phyloP scores from a whole-genome alignment of 2,888 invertebrate species.

The Microctonus brassicae region DNA sequence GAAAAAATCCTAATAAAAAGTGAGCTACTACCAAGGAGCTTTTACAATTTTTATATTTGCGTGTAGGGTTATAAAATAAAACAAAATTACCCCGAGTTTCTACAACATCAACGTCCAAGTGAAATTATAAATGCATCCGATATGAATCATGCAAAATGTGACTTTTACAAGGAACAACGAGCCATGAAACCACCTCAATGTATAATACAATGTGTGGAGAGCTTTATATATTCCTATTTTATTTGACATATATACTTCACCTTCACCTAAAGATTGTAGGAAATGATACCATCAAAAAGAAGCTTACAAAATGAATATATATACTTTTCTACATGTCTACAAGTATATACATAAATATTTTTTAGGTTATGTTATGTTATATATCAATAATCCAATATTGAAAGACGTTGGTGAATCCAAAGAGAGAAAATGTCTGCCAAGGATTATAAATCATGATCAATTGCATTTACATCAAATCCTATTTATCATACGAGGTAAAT shows the following conservation, averaged over 20 bases:
- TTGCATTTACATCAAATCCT: not conserved
- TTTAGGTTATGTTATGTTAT: too few relatives aligned
- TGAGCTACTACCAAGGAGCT: not conserved
- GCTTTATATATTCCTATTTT: not conserved
- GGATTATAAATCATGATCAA: not conserved
- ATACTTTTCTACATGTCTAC: not conserved
- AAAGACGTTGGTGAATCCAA: not conserved
- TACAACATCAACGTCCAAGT: constrained; percentile 21
- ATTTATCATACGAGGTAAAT: too few relatives aligned
- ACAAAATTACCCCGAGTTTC: constrained; percentile 10
- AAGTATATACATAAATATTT: not conserved
- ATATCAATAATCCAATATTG: not conserved
- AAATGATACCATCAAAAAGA: not conserved
- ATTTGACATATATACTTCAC: not conserved
- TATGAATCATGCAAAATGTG: constrained; percentile 36
- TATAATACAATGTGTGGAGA: not conserved
- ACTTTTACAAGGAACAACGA: not conserved
- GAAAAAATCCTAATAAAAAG: too few relatives aligned
- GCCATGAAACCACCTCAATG: not conserved
- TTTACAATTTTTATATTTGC: too few relatives aligned
- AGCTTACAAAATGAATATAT: not conserved
- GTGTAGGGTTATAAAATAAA: constrained; percentile 9
- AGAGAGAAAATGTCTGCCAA: not conserved
- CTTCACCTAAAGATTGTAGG: not conserved
- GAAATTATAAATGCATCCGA: constrained; percentile 44